Evolutionary conservation across 2,113 vertebrate genomes (phyloP).

Genomic region (Cathartes aura): DNA sequence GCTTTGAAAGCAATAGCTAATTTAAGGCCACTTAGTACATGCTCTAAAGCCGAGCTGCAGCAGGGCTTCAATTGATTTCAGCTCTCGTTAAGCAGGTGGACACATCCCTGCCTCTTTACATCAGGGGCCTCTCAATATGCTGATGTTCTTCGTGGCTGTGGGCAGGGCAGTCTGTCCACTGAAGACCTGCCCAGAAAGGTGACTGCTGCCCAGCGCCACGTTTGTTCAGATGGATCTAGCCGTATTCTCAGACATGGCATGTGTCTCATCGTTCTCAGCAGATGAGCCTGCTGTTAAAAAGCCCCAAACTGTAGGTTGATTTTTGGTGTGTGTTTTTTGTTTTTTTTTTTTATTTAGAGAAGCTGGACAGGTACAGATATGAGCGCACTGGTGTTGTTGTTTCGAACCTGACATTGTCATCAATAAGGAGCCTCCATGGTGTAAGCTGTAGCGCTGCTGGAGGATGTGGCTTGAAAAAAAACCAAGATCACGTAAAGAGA

Average conservation of each 20-base stretch:
- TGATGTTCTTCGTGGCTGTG: not conserved
- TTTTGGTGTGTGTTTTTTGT: too few relatives aligned
- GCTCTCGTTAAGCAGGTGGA: not conserved
- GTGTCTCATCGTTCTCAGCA: not conserved
- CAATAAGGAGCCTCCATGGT: not conserved
- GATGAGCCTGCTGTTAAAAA: not conserved
- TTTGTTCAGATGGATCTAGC: not conserved
- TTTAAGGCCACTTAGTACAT: not conserved
- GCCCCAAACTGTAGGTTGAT: not conserved
- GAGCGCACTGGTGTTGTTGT: not conserved
- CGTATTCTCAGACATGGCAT: not conserved
- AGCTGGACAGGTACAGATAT: not conserved
- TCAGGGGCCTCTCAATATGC: not conserved
- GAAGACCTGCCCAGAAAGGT: not conserved
- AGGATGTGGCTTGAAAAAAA: not conserved
- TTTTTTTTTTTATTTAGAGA: not conserved
- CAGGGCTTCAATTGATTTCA: not conserved
- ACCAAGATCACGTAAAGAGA: not conserved
- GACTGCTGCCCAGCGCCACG: rapidly evolving
- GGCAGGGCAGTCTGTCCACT: not conserved
- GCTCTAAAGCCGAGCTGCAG: not conserved
- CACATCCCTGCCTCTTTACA: not conserved
- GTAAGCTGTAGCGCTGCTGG: not conserved
- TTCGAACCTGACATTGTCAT: not conserved
- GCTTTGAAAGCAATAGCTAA: not conserved